A percentile compares a stretch with the other conserved stretches of the same genome.
Conservation (phyloP, 2,888 invertebrate species). For the Lissocephala sabroskyi region DNA sequence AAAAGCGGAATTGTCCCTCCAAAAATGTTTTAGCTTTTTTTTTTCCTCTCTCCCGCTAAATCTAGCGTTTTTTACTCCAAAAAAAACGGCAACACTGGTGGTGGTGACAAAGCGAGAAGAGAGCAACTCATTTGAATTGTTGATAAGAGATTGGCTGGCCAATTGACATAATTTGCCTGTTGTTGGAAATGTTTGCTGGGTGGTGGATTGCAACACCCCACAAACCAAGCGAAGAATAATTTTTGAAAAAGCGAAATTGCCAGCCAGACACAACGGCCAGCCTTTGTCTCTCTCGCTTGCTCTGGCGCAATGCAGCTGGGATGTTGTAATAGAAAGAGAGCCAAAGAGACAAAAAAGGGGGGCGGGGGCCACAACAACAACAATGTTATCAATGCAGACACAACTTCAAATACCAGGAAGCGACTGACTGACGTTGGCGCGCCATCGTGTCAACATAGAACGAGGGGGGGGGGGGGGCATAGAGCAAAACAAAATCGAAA, state of each 20-base stretch:
- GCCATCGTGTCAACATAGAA: not conserved
- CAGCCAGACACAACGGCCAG: not conserved
- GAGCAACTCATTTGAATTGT: too few relatives aligned
- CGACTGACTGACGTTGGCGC: slow-evolving; percentile 4
- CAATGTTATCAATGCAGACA: slow-evolving; percentile 43
- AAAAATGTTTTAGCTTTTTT: too few relatives aligned
- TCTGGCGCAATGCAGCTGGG: slow-evolving; percentile 57
- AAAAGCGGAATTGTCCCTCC: slow-evolving; percentile 1
- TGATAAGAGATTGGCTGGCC: too few relatives aligned
- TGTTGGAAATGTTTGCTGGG: not conserved
- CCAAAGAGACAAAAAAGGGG: too few relatives aligned
- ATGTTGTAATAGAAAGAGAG: slow-evolving; percentile 55
- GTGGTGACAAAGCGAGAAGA: too few relatives aligned
- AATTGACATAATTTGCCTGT: too few relatives aligned
- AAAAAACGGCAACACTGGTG: too few relatives aligned
- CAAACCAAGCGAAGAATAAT: too few relatives aligned
- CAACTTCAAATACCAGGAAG: slow-evolving; percentile 46
- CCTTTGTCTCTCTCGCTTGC: slow-evolving; percentile 29
- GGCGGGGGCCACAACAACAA: slow-evolving; percentile 22
- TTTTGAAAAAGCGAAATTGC: not conserved
- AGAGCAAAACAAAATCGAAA: slow-evolving; percentile 1
- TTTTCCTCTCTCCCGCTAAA: too few relatives aligned
- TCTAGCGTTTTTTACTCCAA: too few relatives aligned
- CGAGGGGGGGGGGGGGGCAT: not conserved
- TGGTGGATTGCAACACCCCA: too few relatives aligned